Evolutionary conservation across 1,140 invertebrate species (phyloP), one percentile per base, ranked within the genome.

Genomic region (Achroia grisella): DNA sequence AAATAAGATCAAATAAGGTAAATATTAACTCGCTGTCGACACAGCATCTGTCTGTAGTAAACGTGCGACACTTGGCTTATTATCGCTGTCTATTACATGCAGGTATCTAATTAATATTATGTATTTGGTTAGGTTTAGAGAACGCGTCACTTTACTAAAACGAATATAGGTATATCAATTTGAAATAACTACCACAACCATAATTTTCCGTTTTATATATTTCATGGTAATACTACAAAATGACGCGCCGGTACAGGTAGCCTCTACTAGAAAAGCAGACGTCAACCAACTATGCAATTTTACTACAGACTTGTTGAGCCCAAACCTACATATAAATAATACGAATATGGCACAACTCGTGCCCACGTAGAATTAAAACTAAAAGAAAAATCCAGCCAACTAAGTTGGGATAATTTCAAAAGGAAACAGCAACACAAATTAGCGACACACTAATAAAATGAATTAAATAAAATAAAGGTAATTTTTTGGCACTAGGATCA

Each of bases 161-260:
- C 63, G 60, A 75, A 71, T 78, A 76, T 72, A 78, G 72, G 68
- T 77, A 71, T 74, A 79, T 77, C 68, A 81, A 73, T 81, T 79
- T 79, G 63, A 69, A 72, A 77, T 80, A 80, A 69, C 80, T 84
- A 84, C 72, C 80, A 84, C 80, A 84, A 84, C 80, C 80, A 76
- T 81, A 65, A 72, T 73, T 83, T 78, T 71, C 67, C 62, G 66
- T 61, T 77, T 68, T 63, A 63, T n/a, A n/a, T n/a, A n/a, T n/a
- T n/a, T n/a, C 46, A 71, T 73, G 75, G 76, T 70, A 84, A 77
- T 64, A 56, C 63, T 76, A 78, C 47, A 56, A 35, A 58, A 66
- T 61, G 74, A 71, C 67, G 68, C 52, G 62, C 47, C n/a, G n/a
- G n/a, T 39, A 37, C n/a, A 15, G 17, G 17, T 37, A 42, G 48